Base-by-base conservation (phyloP, 2,888 invertebrate species). In the Sinohyriopsis cumingii region DNA sequence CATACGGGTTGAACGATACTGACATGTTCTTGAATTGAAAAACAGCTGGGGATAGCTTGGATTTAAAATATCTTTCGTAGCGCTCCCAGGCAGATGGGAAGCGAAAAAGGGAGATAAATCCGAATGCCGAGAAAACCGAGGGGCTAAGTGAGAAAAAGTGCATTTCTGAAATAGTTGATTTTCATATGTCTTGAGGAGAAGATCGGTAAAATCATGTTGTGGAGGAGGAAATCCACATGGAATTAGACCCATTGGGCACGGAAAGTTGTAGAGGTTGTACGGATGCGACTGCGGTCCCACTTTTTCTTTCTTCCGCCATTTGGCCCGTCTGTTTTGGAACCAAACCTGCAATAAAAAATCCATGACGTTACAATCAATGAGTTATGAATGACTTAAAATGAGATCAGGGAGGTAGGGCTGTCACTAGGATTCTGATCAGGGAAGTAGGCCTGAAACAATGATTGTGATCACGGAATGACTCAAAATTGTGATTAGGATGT, bases 291-390 rank as follows among this genome's bases (percentile, higher is more conserved):
- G 82, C 0, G 84, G 83, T 5, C 87, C 87, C 28, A 86, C 87
- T 63, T 99, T 98, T 91, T 99, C 99, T 91, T 97, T 97, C 92
- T 99, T 99, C 75, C 99, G 93, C 97, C 99, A 99, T 91, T 99
- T 99, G 65, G 99, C 99, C 77, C 99, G 93, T 57, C 99, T 94
- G 92, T 99, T 99, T 92, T 99, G 99, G 92, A 99, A 99, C 99
- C 99, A 99, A 76, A 99, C 99, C 98, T 99, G 93, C 25, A 86
- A 83, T n/a, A 91, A 91, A 81, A 78, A 63, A 81, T 59, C 82
- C 25, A 62, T 20, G 19, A 55, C 53, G 0, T 6, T 45, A 28
- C 20, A 1, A 55, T 59, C 24, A 20, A 56, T 55, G 25, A 54
- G 20, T 57, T 33, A 33, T 33, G 33, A 33, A 9, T 9, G 33